phyloP scores from a whole-genome alignment of 2,888 invertebrate genomes.

The Nebria brevicollis region DNA sequence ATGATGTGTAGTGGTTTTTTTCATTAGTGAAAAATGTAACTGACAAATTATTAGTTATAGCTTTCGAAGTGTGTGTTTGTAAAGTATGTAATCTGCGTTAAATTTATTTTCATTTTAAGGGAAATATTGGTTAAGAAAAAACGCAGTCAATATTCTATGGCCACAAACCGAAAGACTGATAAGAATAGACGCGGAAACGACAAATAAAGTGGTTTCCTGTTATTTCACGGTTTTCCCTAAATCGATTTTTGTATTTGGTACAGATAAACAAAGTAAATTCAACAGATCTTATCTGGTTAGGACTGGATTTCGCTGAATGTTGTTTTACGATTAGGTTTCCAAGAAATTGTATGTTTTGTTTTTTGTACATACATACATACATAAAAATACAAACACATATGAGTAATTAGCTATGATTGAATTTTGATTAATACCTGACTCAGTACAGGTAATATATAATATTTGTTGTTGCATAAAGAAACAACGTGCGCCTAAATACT shows the following conservation, averaged over 20 bases:
- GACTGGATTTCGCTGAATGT: constrained; percentile 5
- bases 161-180: background rate
- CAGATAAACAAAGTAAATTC: background rate
- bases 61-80: no score
- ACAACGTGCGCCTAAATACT: background rate
- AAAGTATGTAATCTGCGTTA: no score
- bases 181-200: background rate
- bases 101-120: no score
- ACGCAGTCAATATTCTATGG: background rate
- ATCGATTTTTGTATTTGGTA: background rate
- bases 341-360: background rate
- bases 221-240: constrained; percentile 2
- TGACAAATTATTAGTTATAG: no score
- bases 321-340: background rate
- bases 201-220: background rate
- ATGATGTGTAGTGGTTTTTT: no score
- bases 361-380: background rate
- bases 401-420: background rate
- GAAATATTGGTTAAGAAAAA: background rate
- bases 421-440: background rate
- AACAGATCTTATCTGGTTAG: background rate
- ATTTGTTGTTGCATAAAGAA: background rate
- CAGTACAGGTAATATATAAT: background rate
- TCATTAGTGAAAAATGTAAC: no score
- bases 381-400: background rate